A percentile compares a stretch with the other conserved stretches of the same genome.
Evolutionary conservation across 2,797 vertebrate species (phyloP).

Genomic region (Lophotriccus pileatus): DNA sequence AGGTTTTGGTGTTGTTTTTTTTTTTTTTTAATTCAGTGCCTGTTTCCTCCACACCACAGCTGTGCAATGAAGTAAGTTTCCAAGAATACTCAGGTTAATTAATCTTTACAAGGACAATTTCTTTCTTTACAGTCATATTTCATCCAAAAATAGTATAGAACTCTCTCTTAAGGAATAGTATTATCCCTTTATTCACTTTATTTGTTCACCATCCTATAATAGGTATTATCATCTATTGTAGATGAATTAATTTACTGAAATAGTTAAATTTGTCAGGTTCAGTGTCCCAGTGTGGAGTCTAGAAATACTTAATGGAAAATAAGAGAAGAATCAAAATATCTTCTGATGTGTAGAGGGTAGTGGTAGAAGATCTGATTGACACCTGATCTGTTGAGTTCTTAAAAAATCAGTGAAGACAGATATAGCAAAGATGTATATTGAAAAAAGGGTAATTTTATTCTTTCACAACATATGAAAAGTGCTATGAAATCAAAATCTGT

Average conservation of each 20-base stretch:
- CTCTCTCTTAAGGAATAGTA: background rate
- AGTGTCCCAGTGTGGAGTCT: background rate
- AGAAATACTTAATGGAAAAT: background rate
- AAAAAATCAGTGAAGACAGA: background rate
- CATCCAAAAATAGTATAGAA: background rate
- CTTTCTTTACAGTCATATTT: background rate
- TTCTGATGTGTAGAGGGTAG: background rate
- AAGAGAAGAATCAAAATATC: background rate
- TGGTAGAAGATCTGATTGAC: background rate
- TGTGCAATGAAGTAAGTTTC: background rate
- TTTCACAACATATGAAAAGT: background rate
- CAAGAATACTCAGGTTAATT: background rate
- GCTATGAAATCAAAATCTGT: background rate
- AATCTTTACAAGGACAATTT: background rate
- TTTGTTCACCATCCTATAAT: background rate
- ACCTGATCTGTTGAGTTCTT: background rate
- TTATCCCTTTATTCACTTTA: background rate
- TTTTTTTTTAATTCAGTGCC: background rate
- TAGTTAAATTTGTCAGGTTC: background rate
- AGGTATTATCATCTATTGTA: background rate
- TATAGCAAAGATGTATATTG: background rate
- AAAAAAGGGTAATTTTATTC: background rate
- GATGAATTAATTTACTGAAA: background rate
- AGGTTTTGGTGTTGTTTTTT: background rate
- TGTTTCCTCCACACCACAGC: background rate